A percentile compares a stretch with the other conserved stretches of the same genome.
These are phyloP conservation scores for Enteromius paludinosus DNA, from an alignment of 2,797 vertebrate species.

Conservation along the genomic window DNA sequence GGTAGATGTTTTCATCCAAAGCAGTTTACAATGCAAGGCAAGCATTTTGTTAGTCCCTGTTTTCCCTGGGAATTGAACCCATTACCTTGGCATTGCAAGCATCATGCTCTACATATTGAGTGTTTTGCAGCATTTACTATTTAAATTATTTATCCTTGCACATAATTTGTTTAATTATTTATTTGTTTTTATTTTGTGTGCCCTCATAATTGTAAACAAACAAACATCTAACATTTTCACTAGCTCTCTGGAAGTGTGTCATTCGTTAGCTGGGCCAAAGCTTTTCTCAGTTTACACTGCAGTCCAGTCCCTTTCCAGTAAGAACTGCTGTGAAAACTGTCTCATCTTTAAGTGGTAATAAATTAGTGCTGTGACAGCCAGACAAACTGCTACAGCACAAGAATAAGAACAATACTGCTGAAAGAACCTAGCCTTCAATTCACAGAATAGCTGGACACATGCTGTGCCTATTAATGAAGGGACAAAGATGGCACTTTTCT, in stretches of 20 bases:
- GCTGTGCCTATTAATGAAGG: constrained; percentile 96
- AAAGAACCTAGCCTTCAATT: constrained; percentile 91
- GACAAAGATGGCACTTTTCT: constrained; percentile 90
- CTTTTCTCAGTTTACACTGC: background rate
- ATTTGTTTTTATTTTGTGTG: background rate
- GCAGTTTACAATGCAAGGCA: background rate
- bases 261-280: background rate
- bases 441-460: constrained; percentile 92
- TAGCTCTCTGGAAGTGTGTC: background rate
- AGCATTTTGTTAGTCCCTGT: background rate
- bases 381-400: constrained; percentile 92
- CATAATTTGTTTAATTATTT: background rate
- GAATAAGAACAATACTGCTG: constrained; percentile 89
- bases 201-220: background rate
- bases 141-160: background rate
- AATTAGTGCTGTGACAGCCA: constrained; percentile 88
- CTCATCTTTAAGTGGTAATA: constrained; percentile 91
- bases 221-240: background rate
- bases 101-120: background rate
- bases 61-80: background rate
- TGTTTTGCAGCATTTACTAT: background rate
- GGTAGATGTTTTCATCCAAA: background rate
- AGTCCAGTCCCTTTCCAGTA: constrained; percentile 66
- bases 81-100: background rate
- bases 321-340: constrained; percentile 86